Base-by-base conservation (phyloP, 2,113 vertebrate species). In the Cyprinus carpio region DNA sequence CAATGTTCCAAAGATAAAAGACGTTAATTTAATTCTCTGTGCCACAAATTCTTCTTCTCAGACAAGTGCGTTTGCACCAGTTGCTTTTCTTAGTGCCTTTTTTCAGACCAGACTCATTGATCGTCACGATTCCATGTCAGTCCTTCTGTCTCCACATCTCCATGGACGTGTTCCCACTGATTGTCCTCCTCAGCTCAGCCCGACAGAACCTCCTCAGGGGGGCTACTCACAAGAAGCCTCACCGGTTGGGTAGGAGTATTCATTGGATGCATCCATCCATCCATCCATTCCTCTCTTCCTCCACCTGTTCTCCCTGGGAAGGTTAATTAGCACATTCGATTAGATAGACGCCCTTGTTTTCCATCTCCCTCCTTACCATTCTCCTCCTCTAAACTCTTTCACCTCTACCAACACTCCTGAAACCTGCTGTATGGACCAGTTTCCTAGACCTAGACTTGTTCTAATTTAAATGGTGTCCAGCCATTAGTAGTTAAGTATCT, bases 261-360 rank as follows among this genome's bases (percentile, higher is more conserved):
- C 88, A 93, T 91, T 93, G 92, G 92, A 92, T 83, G 85, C 13
- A 69, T 87, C 86, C 90, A 37, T 4, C 34, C 34, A 37, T 74
- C 86, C 85, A 46, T 78, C 69, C 76, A 51, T 49, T 76, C 72
- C 62, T 75, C 83, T 81, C 88, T 62, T 84, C 84, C 65, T 89
- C 88, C 83, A 88, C 87, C 84, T 62, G 89, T 89, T 90, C 89
- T 92, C 88, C 67, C 74, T 89, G 78, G 87, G 87, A 90, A 82
- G 90, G 90, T 93, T 93, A 92, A 93, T 92, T 91, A 93, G 89
- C 90, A 92, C 92, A 91, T 92, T 93, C 77, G 85, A 93, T 92
- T 89, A 89, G 85, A 86, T 84, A 86, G 84, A 87, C 87, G 65
- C 64, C 60, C 49, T 84, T 31, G 9, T 78, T 75, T 46, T 58